Evolutionary conservation across 2,888 invertebrate genomes (phyloP), one percentile per base, ranked within the genome.

Genomic region (Drosophila borealis): DNA sequence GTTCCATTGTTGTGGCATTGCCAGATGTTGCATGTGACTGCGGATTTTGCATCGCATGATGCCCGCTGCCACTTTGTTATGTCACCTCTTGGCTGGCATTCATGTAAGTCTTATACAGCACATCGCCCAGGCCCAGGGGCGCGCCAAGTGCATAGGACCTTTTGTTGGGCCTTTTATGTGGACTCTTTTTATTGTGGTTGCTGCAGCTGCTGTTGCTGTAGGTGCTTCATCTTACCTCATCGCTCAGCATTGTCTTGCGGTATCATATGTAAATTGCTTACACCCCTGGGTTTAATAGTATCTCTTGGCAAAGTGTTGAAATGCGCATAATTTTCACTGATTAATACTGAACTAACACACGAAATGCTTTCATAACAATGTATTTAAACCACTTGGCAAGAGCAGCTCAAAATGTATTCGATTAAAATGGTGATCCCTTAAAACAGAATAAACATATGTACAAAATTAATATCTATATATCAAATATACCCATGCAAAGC

Each of bases 61-160:
- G 55, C 67, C 36, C 37, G 50, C 36, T 62, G 68, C 65, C 51
- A 63, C 71, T 63, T n/a, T 13, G 56, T 64, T 82, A 80, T 80
- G 71, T 84, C 81, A 79, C 74, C 71, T 78, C 64, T 69, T 44
- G 13, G 54, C 53, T 64, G 61, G 44, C 57, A 73, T 66, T 68
- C 76, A 66, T 80, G 54, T 57, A 63, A 63, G 41, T 46, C 61
- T 65, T 29, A 56, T 41, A 48, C 11, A 13, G 49, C 64, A 14
- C 13, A 39, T 37, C 36, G 57, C 57, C 59, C 55, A 42, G 42
- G 19, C 44, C 33, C 56, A 60, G 70, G 62, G 80, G 82, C 65
- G 80, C 77, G 63, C 63, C 79, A 69, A 80, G 71, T 62, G 71
- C 71, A 76, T 80, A 82, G 80, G 82, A 80, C 72, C 75, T 71